These are phyloP conservation scores for Lacanobia oleracea DNA, from an alignment of 2,888 invertebrate species.

Conservation along the genomic window DNA sequence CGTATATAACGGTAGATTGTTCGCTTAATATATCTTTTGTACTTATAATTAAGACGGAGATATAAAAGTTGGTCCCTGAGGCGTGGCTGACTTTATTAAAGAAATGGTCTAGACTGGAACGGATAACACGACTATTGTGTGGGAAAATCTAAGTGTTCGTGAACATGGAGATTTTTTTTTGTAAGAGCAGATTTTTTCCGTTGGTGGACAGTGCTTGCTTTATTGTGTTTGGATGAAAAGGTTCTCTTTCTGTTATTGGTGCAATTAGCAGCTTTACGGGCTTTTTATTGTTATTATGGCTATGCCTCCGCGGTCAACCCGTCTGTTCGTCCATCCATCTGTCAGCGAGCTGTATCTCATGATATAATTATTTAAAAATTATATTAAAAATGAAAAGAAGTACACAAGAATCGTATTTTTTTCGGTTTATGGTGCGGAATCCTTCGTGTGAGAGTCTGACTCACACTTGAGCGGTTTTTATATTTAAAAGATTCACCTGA, in stretches of 20 bases:
- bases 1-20: constrained; percentile 21
- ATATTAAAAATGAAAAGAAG: too few relatives aligned
- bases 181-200: background rate
- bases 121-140: constrained; percentile 16
- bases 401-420: too few relatives aligned
- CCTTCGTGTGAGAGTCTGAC: too few relatives aligned
- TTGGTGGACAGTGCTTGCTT: background rate
- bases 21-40: constrained; percentile 46
- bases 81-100: constrained; percentile 45
- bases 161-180: constrained; percentile 3
- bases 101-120: constrained; percentile 45
- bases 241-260: background rate
- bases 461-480: too few relatives aligned
- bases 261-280: too few relatives aligned
- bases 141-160: constrained; percentile 8
- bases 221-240: background rate
- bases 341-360: too few relatives aligned
- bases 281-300: too few relatives aligned
- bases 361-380: too few relatives aligned
- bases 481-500: too few relatives aligned
- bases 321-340: too few relatives aligned
- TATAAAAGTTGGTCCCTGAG: constrained; percentile 41
- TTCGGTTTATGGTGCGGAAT: too few relatives aligned
- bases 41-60: constrained; percentile 44
- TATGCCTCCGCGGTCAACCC: too few relatives aligned